A percentile compares a stretch with the other conserved stretches of the same genome.
Evolutionary conservation across 2,113 vertebrate species (phyloP).

Genomic region (Epinephelus fuscoguttatus): DNA sequence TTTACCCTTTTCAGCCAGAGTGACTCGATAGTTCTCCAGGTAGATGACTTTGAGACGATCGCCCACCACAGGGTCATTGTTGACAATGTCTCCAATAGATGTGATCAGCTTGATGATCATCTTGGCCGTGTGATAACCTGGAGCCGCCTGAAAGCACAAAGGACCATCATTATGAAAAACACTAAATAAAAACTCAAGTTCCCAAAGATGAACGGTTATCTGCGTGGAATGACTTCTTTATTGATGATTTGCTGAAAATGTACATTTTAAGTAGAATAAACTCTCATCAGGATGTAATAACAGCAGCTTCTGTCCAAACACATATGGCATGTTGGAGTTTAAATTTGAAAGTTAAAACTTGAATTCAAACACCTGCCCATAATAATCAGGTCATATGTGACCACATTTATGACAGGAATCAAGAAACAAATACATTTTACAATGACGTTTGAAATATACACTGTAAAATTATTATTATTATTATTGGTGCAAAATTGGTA

Average conservation of each 20-base stretch:
- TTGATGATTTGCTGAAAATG: neutral
- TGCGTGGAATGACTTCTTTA: neutral
- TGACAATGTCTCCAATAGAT: constrained; percentile 92
- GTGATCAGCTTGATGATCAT: constrained; percentile 95
- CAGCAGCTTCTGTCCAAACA: neutral
- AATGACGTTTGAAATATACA: neutral
- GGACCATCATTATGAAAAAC: neutral
- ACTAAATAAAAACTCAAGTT: neutral
- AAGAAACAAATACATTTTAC: neutral
- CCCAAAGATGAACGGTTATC: too few species aligned
- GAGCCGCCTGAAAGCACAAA: constrained; percentile 86
- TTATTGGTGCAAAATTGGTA: neutral
- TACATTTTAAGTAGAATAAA: neutral
- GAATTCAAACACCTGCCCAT: neutral
- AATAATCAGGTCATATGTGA: neutral
- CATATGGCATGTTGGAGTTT: neutral
- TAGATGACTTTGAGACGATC: constrained; percentile 93
- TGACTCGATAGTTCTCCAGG: constrained; percentile 94
- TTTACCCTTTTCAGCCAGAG: constrained; percentile 93
- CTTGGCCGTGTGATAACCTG: constrained; percentile 95
- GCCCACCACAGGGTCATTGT: constrained; percentile 90
- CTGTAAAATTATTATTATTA: neutral
- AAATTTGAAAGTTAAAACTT: neutral
- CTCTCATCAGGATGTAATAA: neutral
- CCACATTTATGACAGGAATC: neutral